Percentiles rank a stretch among this genome's conserved stretches.
Conservation (phyloP, 2,888 invertebrate species). For the Hyles lineata region DNA sequence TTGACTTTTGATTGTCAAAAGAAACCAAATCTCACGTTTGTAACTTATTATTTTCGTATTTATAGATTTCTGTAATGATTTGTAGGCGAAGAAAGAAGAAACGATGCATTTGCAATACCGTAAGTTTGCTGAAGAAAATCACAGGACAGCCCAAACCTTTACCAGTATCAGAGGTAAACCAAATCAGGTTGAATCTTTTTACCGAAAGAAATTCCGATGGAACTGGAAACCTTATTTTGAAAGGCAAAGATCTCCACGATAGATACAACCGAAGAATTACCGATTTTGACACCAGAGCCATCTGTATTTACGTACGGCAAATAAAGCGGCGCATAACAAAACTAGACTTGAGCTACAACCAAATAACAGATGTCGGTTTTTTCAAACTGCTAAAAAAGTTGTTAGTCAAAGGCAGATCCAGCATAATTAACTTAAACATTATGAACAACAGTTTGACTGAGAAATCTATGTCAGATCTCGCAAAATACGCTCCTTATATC, state of each 20-base stretch:
- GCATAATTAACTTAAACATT: constrained; percentile 81
- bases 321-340: constrained; percentile 73
- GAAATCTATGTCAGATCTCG: constrained; percentile 66
- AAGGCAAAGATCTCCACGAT: constrained; percentile 79
- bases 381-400: constrained; percentile 70
- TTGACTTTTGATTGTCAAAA: background rate
- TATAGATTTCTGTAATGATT: constrained; percentile 22
- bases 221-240: constrained; percentile 76
- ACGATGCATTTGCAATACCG: constrained; percentile 67
- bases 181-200: constrained; percentile 66
- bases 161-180: constrained; percentile 55
- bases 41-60: background rate
- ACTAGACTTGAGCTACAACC: constrained; percentile 84
- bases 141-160: constrained; percentile 54
- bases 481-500: constrained; percentile 66
- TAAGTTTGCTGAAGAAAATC: constrained; percentile 57
- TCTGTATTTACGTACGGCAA: constrained; percentile 76
- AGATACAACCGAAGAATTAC: constrained; percentile 73
- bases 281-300: constrained; percentile 77
- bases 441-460: constrained; percentile 83
- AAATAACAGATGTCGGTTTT: constrained; percentile 82
- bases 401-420: constrained; percentile 73
- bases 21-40: background rate
- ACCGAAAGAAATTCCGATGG: constrained; percentile 84
- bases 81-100: constrained; percentile 39